phyloP scores from a whole-genome alignment of 2,113 vertebrate genomes.

The Myotis lucifugus region DNA sequence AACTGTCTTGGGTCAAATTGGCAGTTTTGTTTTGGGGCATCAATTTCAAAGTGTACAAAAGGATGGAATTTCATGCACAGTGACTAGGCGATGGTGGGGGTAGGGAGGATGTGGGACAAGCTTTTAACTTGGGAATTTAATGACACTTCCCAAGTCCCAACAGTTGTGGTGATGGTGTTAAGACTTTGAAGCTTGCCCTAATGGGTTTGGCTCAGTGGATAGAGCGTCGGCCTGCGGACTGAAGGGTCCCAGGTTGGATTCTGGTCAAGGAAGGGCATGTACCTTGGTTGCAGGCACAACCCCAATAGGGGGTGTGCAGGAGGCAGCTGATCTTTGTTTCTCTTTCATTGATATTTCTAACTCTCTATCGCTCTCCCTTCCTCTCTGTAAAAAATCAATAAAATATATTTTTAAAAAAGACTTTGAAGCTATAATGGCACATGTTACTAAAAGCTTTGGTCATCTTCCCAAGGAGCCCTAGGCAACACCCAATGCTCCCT shows the following conservation, averaged over 20 bases:
- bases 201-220: no score
- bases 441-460: not conserved
- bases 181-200: not conserved
- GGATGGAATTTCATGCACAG: not conserved
- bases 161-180: not conserved
- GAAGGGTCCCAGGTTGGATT: no score
- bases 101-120: not conserved
- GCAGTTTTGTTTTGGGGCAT: not conserved
- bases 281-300: no score
- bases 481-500: not conserved
- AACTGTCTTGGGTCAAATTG: not conserved
- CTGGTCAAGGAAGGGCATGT: no score
- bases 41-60: not conserved
- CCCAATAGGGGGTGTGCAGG: no score
- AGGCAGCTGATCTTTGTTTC: no score
- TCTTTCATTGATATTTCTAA: no score
- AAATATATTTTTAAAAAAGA: not conserved
- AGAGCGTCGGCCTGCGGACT: no score
- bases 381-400: no score
- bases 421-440: not conserved
- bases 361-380: no score
- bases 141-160: not conserved
- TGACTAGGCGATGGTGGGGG: not conserved
- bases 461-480: not conserved
- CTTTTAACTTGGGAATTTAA: not conserved